Conservation (phyloP, 2,113 vertebrate genomes). For the Ginglymostoma cirratum region DNA sequence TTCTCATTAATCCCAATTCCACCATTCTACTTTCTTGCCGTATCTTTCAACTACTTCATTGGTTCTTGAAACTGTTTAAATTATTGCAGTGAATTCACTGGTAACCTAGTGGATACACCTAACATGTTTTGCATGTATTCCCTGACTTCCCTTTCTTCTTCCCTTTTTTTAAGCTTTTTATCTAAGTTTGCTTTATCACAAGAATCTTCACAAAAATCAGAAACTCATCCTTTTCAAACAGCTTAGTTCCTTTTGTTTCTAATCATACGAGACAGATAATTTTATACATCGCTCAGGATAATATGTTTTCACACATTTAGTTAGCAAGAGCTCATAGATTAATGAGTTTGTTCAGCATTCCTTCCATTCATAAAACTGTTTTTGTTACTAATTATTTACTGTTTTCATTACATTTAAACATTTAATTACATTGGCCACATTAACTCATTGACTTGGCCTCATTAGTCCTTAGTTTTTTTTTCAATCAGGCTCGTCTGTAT, state of each 20-base stretch:
- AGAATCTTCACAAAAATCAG: not conserved
- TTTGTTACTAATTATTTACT: not conserved
- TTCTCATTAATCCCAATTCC: not conserved
- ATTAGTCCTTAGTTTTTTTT: not conserved
- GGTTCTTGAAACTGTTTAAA: not conserved
- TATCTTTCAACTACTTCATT: not conserved
- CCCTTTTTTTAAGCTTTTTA: not conserved
- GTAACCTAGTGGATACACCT: not conserved
- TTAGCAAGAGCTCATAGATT: not conserved
- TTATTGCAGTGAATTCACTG: not conserved
- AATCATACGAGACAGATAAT: not conserved
- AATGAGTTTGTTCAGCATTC: not conserved
- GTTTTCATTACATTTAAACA: not conserved
- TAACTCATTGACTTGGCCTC: not conserved
- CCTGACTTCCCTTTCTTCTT: not conserved
- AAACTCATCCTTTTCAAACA: not conserved
- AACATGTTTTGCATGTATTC: not conserved
- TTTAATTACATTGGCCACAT: not conserved
- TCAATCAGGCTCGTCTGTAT: not conserved
- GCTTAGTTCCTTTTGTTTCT: not conserved
- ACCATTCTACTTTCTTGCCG: not conserved
- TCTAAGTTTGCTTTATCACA: not conserved
- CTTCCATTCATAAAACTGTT: not conserved
- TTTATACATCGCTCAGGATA: not conserved
- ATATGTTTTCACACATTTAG: not conserved